A percentile compares a stretch with the other conserved stretches of the same genome.
phyloP scores from a whole-genome alignment of 2,797 vertebrate species.

The Hippoglossus hippoglossus region DNA sequence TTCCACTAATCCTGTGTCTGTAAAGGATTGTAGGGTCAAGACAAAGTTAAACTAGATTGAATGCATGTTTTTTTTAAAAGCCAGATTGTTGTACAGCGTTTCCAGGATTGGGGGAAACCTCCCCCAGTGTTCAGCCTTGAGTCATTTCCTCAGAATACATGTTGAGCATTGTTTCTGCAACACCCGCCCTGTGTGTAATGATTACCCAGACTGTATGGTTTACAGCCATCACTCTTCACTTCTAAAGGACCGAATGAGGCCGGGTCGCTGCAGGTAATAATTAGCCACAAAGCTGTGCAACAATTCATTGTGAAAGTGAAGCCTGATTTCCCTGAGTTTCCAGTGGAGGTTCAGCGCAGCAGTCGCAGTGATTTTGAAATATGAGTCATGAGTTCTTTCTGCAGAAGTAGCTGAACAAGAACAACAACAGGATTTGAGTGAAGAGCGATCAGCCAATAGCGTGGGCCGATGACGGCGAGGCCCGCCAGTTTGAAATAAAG shows the following conservation, averaged over 20 bases:
- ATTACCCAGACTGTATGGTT: conserved; percentile 9
- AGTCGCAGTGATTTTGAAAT: conserved; percentile 9
- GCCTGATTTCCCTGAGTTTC: not conserved
- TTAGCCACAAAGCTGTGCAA: not conserved
- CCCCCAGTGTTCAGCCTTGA: no score
- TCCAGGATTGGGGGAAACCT: no score
- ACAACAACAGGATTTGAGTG: conserved; percentile 71
- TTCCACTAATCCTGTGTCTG: no score
- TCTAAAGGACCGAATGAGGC: not conserved
- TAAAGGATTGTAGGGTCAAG: no score
- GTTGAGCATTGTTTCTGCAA: no score
- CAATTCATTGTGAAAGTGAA: conserved; percentile 30
- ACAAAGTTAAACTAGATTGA: no score
- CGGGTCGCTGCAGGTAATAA: conserved; percentile 26
- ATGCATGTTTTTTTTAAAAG: no score
- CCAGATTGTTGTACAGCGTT: no score
- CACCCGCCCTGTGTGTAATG: conserved; percentile 1
- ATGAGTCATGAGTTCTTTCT: conserved; percentile 46
- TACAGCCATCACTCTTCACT: not conserved
- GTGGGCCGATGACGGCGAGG: conserved; percentile 39
- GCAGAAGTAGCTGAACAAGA: conserved; percentile 52
- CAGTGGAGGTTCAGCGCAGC: not conserved
- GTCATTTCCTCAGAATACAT: no score
- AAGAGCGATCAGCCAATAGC: not conserved
- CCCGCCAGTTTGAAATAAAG: conserved; percentile 46